phyloP scores from a whole-genome alignment of 2,113 vertebrate genomes.

The Oreochromis aureus region DNA sequence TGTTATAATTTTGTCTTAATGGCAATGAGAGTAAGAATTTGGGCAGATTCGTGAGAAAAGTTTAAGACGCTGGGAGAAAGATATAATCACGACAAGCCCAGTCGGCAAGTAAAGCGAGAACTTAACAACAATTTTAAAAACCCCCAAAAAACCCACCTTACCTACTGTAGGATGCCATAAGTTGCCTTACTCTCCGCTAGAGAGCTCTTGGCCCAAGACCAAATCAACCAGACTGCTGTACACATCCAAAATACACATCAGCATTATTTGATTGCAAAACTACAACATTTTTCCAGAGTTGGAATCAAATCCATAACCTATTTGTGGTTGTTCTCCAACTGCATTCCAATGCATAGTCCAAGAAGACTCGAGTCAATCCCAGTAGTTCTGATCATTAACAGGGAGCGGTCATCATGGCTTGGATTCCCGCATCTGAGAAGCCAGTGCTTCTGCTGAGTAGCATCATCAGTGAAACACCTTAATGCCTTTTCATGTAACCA shows the following conservation, averaged over 20 bases:
- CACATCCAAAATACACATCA: slow-evolving; percentile 28
- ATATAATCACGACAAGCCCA: background rate
- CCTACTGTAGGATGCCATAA: background rate
- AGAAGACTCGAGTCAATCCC: slow-evolving; percentile 33
- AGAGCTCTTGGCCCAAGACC: background rate
- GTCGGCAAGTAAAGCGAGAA: background rate
- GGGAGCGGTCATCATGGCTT: slow-evolving; percentile 25
- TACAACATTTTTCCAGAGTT: background rate
- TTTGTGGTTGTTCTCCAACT: slow-evolving; percentile 10
- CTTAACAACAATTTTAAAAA: background rate
- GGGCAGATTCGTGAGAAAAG: background rate
- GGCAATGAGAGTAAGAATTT: background rate
- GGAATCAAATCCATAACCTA: slow-evolving; percentile 19
- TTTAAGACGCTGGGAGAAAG: background rate
- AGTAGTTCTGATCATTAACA: slow-evolving; percentile 54
- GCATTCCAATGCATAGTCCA: background rate
- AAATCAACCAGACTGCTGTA: background rate
- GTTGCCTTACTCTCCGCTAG: background rate
- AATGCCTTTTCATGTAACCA: slow-evolving; percentile 57
- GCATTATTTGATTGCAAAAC: slow-evolving; percentile 39
- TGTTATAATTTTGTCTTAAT: background rate
- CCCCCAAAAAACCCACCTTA: background rate
- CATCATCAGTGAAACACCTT: slow-evolving; percentile 55
- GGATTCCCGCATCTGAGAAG: slow-evolving; percentile 36
- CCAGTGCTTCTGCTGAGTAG: slow-evolving; percentile 34